Evolutionary conservation across 2,888 invertebrate genomes (phyloP), one percentile per base, ranked within the genome.

Genomic region (Conops quadrifasciatus): DNA sequence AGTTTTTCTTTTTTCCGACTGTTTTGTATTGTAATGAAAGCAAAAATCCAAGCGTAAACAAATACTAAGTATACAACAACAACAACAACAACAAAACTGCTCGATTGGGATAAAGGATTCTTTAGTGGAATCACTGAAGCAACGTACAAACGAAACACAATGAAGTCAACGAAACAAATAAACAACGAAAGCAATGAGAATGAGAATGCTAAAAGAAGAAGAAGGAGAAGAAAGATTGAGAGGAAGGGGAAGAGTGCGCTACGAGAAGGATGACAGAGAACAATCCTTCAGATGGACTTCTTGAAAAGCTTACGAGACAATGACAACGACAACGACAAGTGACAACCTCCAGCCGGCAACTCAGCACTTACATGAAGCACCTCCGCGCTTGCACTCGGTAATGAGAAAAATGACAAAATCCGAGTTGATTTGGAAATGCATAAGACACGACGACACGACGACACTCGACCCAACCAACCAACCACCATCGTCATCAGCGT

Each of bases 1-100:
- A 28, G 1, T 36, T 59, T 30, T 59, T 30, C 30, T 59, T 21
- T 36, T 62, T 62, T 43, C 19, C 19, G 24, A 13, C 15, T 63
- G 24, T 59, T 47, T 16, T 67, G 47, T 67, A n/a, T 62, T 59
- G 70, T 65, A 70, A 70, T 70, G 56, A 70, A 70, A 65, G 70
- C 58, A 70, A 59, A 62, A 70, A 70, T 70, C 70, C 70, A 65
- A 70, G 70, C 70, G 70, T 70, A 70, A 66, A 70, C 70, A 70
- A 70, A 64, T 64, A 70, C 64, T 70, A 49, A 64, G 70, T 56
- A 65, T 56, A 64, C 53, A 58, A 45, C 58, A 70, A 28, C 70
- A 64, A 45, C 19, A 63, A 53, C 51, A 51, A 45, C 47, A 60
- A 51, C 51, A 60, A 58, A 62, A 69, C 36, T 53, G 45, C 62